Evolutionary conservation across 2,797 vertebrate genomes (phyloP).

Genomic region (Cossypha heuglini): DNA sequence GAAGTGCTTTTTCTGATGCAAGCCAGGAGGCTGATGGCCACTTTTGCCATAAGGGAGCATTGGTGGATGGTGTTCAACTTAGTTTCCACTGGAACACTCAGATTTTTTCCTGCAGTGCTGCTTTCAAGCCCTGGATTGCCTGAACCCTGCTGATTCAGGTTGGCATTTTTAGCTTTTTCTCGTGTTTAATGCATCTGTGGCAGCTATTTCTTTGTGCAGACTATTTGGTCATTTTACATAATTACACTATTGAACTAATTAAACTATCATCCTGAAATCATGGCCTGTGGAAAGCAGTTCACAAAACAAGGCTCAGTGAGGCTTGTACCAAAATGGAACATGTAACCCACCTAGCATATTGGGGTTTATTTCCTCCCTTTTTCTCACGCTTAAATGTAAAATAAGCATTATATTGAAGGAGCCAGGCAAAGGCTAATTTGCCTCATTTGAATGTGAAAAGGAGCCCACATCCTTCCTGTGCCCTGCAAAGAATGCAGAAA

Average conservation of each 20-base stretch:
- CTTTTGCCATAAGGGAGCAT: not conserved
- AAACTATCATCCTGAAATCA: not conserved
- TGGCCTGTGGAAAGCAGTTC: not conserved
- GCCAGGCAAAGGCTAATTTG: slow-evolving; percentile 56
- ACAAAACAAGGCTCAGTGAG: not conserved
- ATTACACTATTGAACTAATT: not conserved
- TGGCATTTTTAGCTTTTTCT: not conserved
- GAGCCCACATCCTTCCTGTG: slow-evolving; percentile 79
- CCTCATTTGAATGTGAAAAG: slow-evolving; percentile 76
- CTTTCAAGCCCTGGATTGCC: not conserved
- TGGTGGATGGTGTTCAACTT: not conserved
- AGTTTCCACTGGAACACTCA: not conserved
- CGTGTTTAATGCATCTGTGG: not conserved
- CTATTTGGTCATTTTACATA: not conserved
- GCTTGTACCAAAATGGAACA: not conserved
- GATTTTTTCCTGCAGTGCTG: not conserved
- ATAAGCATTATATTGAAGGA: slow-evolving; percentile 55
- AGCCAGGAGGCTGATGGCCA: not conserved
- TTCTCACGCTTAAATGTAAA: slow-evolving; percentile 62
- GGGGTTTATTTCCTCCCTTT: slow-evolving; percentile 9
- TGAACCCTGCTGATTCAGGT: not conserved
- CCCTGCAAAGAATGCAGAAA: slow-evolving; percentile 71
- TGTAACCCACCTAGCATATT: not conserved
- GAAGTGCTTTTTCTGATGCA: not conserved
- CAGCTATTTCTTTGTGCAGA: not conserved